Percentiles rank a stretch among this genome's conserved stretches.
Evolutionary conservation across 1,140 invertebrate genomes (phyloP).

Genomic region (Psilanteris sp.): DNA sequence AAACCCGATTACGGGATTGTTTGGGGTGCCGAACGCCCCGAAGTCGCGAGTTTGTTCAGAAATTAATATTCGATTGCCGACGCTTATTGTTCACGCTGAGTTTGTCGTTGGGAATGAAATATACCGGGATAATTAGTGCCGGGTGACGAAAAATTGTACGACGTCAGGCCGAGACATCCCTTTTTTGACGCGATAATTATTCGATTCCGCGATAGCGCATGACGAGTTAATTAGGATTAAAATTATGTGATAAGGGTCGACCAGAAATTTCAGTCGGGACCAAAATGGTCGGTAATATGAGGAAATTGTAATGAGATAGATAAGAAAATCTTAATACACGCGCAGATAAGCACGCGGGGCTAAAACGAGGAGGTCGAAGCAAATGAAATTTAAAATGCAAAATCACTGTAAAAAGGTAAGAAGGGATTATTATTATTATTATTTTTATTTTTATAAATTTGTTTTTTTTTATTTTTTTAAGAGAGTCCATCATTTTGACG

Average conservation of each 20-base stretch:
- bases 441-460: too few species aligned
- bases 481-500: background rate
- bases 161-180: too few species aligned
- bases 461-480: too few species aligned
- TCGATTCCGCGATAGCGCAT: background rate
- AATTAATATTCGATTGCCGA: too few species aligned
- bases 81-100: too few species aligned
- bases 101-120: too few species aligned
- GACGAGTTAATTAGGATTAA: slow-evolving; percentile 31
- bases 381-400: slow-evolving; percentile 26
- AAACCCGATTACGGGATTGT: too few species aligned
- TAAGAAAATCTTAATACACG: slow-evolving; percentile 10
- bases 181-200: background rate
- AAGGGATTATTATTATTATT: too few species aligned
- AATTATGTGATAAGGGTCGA: slow-evolving; percentile 5
- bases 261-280: background rate
- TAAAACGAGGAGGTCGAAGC: slow-evolving; percentile 9
- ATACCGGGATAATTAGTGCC: too few species aligned
- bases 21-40: too few species aligned
- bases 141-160: too few species aligned
- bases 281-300: slow-evolving; percentile 10
- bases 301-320: slow-evolving; percentile 22
- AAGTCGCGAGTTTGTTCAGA: too few species aligned
- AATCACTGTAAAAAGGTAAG: background rate
- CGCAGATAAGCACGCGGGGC: slow-evolving; percentile 29